Percentiles rank a stretch among this genome's conserved stretches.
Evolutionary conservation across 2,888 invertebrate genomes (phyloP).

Genomic region (Altica lythri): DNA sequence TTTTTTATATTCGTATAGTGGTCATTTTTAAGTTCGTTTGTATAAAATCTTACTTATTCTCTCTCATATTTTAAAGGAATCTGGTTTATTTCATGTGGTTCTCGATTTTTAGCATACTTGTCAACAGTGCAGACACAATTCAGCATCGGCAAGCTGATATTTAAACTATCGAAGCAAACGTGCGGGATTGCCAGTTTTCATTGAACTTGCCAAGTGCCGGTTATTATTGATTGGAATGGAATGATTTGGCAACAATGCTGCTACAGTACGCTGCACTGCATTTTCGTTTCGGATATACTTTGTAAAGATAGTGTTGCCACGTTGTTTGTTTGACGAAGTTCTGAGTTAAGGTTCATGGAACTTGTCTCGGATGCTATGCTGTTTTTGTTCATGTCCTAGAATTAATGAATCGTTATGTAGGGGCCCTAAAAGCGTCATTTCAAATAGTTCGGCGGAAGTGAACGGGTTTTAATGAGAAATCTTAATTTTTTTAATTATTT

Average conservation of each 20-base stretch:
- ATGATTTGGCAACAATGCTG: slow-evolving; percentile 51
- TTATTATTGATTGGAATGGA: slow-evolving; percentile 54
- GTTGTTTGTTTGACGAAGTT: slow-evolving; percentile 27
- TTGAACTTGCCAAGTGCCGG: slow-evolving; percentile 45
- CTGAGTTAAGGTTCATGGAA: slow-evolving; percentile 30
- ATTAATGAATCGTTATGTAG: slow-evolving; percentile 23
- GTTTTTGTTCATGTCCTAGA: slow-evolving; percentile 29
- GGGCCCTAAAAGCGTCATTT: slow-evolving; percentile 18
- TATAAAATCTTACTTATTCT: too few species aligned
- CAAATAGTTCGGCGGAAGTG: slow-evolving; percentile 8
- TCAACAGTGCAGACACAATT: slow-evolving; percentile 29
- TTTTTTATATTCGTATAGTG: too few species aligned
- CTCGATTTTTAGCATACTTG: slow-evolving; percentile 9
- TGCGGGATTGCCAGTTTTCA: slow-evolving; percentile 43
- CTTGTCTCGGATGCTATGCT: slow-evolving; percentile 24
- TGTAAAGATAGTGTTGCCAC: slow-evolving; percentile 29
- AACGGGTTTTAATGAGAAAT: not conserved
- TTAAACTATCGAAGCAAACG: slow-evolving; percentile 32
- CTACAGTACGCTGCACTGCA: slow-evolving; percentile 55
- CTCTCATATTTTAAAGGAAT: too few species aligned
- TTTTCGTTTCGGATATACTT: slow-evolving; percentile 35
- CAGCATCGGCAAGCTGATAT: slow-evolving; percentile 32
- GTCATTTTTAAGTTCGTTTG: too few species aligned
- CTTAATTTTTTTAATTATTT: too few species aligned
- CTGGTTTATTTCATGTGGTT: too few species aligned